Evolutionary conservation across 2,113 vertebrate species (phyloP), one percentile per base, ranked within the genome.

Genomic region (Hyaena hyaena): DNA sequence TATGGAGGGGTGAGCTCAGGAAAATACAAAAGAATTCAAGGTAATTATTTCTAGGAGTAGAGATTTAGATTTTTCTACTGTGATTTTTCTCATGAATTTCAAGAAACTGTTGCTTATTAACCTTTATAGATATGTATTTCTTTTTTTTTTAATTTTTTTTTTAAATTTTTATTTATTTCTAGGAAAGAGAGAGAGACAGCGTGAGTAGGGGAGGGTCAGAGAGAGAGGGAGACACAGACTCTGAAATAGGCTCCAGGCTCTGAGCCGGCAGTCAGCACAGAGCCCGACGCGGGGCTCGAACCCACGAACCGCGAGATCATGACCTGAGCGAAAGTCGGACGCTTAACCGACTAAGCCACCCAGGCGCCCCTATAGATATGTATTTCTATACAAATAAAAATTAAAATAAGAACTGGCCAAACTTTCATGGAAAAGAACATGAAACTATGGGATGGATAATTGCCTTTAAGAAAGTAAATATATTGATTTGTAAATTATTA

Each of bases 21-120:
- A 77, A 94, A 74, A 58, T 61, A 50, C 26, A n/a, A 65, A 55
- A 71, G 3, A 84, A 86, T 88, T 80, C 35, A 31, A 81, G 48
- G 23, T 50, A 87, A 65, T 93, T 43, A 96, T n/a, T 88, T 81
- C 63, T 90, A 80, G 31, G 69, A 93, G 66, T 83, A 12, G 5
- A n/a, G 61, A 79, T 73, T 84, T 87, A 79, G 33, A 61, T 1
- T 82, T 31, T 43, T 68, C 39, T 15, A 45, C 14, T 69, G 3
- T 76, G 66, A 66, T 68, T 73, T 88, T 94, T 43, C 39, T 74
- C 8, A 88, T 31, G 45, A 58, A 89, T 93, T 96, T 89, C 93
- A 73, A 90, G 63, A 58, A 84, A 31, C 2, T 1, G 17, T 93
- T 39, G 33, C 50, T 9, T 93, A 63, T 88, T 93, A 96, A 80